Base-by-base conservation (phyloP, 2,113 vertebrate genomes). In the Campylomormyrus numenius region DNA sequence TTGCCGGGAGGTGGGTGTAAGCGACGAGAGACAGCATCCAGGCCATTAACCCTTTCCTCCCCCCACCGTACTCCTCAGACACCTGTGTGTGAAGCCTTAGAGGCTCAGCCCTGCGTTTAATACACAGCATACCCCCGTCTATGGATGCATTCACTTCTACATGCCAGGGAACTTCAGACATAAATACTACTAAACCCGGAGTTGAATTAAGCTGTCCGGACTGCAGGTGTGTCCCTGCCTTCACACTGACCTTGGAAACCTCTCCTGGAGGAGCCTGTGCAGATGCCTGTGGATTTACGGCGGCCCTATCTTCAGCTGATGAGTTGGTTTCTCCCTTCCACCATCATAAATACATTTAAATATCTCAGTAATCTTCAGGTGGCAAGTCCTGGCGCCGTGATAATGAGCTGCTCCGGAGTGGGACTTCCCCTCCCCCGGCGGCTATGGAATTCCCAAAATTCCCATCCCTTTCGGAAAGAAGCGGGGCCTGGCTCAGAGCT, bases 351-450 rank as follows among this genome's bases (percentile, higher is more conserved):
- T 91, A 92, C 91, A 93, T 93, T 92, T 93, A 94, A 94, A 94
- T 94, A 94, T 94, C 92, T 94, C 91, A 93, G 92, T 93, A 93
- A 94, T 93, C 89, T 92, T 58, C 42, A 89, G 92, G 92, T 90
- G 92, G 93, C 89, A 91, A 93, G 91, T 93, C 93, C 91, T 90
- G 53, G 91, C 91, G 90, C 91, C 87, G 90, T 86, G 93, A 96
- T 96, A 96, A 96, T 95, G 95, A 96, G 96, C 96, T 94, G 93
- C 89, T 66, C 94, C 94, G 94, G 95, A 93, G 94, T 93, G 92
- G 93, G 94, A 92, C 93, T 94, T 93, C 95, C 93, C 95, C 95
- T 94, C 95, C 92, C 95, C 94, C 91, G 92, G 92, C 96, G 94
- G 95, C 93, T 94, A 93, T 93, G 93, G 94, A 90, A 95, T 94